Conservation (phyloP, 2,888 invertebrate genomes). For the Antitype chi region DNA sequence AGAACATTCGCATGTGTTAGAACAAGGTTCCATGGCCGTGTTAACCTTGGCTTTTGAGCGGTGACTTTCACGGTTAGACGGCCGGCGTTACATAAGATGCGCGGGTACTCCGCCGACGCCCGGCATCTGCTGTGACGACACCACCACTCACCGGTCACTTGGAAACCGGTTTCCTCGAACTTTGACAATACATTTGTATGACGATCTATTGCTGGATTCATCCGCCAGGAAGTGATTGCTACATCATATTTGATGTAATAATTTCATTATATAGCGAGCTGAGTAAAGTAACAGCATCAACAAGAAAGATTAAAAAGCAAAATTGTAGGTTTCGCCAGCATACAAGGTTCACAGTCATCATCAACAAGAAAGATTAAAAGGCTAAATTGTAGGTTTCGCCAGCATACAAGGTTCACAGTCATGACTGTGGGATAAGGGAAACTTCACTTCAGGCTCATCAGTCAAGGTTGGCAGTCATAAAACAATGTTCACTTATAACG, state of each 20-base stretch:
- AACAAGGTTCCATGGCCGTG: slow-evolving; percentile 84
- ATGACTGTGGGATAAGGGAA: background rate
- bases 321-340: background rate
- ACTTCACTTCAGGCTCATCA: background rate
- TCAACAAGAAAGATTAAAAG: background rate
- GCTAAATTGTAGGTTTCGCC: background rate
- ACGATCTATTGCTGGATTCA: slow-evolving; percentile 51
- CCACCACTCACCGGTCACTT: slow-evolving; percentile 79
- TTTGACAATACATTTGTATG: slow-evolving; percentile 64
- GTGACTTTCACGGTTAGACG: slow-evolving; percentile 91
- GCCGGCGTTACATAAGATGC: slow-evolving; percentile 88
- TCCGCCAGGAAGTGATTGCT: slow-evolving; percentile 57
- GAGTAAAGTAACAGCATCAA: slow-evolving; percentile 8
- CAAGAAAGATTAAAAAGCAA: background rate
- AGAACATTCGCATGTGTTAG: slow-evolving; percentile 86
- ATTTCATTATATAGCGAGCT: slow-evolving; percentile 16
- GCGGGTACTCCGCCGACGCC: slow-evolving; percentile 75
- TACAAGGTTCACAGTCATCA: slow-evolving; percentile 20
- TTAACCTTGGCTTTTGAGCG: slow-evolving; percentile 90
- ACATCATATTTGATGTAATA: slow-evolving; percentile 33
- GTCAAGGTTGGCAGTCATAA: slow-evolving; percentile 12
- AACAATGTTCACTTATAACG: slow-evolving; percentile 16
- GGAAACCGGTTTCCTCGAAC: slow-evolving; percentile 80
- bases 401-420: slow-evolving; percentile 7
- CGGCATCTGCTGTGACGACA: slow-evolving; percentile 86